A percentile compares a stretch with the other conserved stretches of the same genome.
Conservation (phyloP, 2,113 vertebrate species). For the Saguinus imperator region DNA sequence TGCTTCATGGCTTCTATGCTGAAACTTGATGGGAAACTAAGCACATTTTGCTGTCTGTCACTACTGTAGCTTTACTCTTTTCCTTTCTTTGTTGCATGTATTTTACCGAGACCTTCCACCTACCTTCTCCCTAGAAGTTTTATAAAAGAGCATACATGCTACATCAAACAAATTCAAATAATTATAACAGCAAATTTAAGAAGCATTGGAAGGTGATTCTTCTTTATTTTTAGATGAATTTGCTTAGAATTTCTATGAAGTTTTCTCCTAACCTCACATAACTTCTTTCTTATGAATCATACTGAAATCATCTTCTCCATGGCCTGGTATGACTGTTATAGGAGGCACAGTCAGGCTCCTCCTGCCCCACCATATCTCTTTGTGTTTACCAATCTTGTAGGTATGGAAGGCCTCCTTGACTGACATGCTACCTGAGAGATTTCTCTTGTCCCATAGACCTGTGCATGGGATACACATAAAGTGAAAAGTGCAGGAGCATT, state of each 20-base stretch:
- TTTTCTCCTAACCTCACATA: background rate
- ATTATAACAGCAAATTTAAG: background rate
- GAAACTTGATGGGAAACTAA: background rate
- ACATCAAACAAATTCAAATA: slow-evolving; percentile 25
- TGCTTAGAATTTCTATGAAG: slow-evolving; percentile 25
- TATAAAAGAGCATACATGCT: background rate
- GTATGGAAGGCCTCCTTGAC: background rate
- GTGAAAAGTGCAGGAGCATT: rapidly evolving
- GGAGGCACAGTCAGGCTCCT: background rate
- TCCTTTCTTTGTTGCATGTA: background rate
- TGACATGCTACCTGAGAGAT: background rate
- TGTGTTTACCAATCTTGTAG: background rate
- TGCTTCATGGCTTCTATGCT: background rate
- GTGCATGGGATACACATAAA: background rate
- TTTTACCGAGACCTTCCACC: background rate
- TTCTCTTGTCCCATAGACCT: background rate
- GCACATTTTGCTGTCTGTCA: background rate
- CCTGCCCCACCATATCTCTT: rapidly evolving
- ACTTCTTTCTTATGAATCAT: slow-evolving; percentile 8
- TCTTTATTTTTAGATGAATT: slow-evolving; percentile 27
- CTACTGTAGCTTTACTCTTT: background rate
- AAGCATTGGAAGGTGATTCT: background rate
- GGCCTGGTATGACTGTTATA: background rate
- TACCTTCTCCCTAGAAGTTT: background rate
- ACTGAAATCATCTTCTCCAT: background rate